Base-by-base conservation (phyloP, 2,113 vertebrate genomes). In the Caretta caretta region DNA sequence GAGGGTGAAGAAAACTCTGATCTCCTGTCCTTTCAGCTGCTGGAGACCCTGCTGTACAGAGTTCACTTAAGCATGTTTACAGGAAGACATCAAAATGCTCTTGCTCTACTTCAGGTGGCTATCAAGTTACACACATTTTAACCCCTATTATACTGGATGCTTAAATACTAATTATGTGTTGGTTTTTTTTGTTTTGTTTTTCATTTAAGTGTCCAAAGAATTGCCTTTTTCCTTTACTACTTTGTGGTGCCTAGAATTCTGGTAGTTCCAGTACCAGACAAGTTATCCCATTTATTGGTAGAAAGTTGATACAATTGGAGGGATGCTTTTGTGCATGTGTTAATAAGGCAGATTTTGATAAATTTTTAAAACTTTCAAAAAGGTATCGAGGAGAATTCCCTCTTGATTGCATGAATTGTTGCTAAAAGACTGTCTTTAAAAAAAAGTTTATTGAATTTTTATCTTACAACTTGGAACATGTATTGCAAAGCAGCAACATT, bases 1-100 rank as follows among this genome's bases (percentile, higher is more conserved):
- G 96, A 93, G 10, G 62, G 31, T 35, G 97, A 93, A 22, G 82
- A 97, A 86, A 93, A 96, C 59, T 95, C 98, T 1, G 98, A 98
- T 57, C 96, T 98, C 5, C 91, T 98, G 57, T 99, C 99, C 53
- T 99, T 99, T 97, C 99, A 99, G 92, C 98, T 99, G 88, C 98
- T 99, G 96, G 99, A 99, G 97, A 98, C 99, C 3, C 98, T 99
- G 65, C 97, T 99, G 46, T 99, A 99, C 97, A 98, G 99, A 84
- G 98, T 99, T 86, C 98, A 99, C 56, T 98, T 99, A 89, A 99
- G 98, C 84, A 94, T 99, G 59, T 99, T 99, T 96, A 99, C 99
- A 0, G 99, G 99, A 86, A 98, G 99, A 84, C 96, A 97, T 93
- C 99, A 99, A 91, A 99, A 98, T 82, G 99, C 99, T 10, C 98